Evolutionary conservation across 2,113 vertebrate genomes (phyloP), one percentile per base, ranked within the genome.

Genomic region (Opisthocomus hoazin): DNA sequence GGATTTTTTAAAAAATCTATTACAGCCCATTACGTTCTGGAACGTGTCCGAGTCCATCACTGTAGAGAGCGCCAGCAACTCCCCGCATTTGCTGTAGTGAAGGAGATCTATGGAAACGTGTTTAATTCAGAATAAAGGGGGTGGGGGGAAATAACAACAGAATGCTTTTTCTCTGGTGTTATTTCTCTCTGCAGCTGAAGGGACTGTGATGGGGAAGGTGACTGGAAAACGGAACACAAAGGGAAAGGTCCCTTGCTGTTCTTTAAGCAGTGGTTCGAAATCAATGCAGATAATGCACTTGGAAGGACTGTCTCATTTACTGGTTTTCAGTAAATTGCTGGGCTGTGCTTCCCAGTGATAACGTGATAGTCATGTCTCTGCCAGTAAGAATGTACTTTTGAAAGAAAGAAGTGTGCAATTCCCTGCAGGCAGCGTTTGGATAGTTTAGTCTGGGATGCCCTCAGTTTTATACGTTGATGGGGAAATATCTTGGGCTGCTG

Each of bases 381-480:
- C 64, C 80, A 81, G 73, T 4, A 56, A 29, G 76, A 57, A 80
- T 1, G 15, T 2, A 7, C 39, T 43, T 41, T 0, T 34, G 29
- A 22, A 41, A 29, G 39, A 26, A 5, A 3, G 5, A n/a, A 36
- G 6, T 0, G 12, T 15, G 60, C 37, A 18, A 1, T 18, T 56
- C 46, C 64, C 88, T 16, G 51, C 68, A 30, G 43, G 69, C 39
- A 60, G 60, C 1, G 0, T 27, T 9, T 27, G 70, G 53, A 27
- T 3, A 22, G 64, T 32, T 88, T 19, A 69, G 54, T 57, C 86
- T 81, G 88, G 54, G 81, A 26, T 37, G 71, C 45, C 26, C 58
- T 8, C 26, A 51, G 5, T 29, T 46, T 78, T 77, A 1, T 23
- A 12, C 0, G 0, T 36, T 10, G 37, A 10, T 6, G 0, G 11